Conservation (phyloP, 2,888 invertebrate species). For the Macroteleia sp. region DNA sequence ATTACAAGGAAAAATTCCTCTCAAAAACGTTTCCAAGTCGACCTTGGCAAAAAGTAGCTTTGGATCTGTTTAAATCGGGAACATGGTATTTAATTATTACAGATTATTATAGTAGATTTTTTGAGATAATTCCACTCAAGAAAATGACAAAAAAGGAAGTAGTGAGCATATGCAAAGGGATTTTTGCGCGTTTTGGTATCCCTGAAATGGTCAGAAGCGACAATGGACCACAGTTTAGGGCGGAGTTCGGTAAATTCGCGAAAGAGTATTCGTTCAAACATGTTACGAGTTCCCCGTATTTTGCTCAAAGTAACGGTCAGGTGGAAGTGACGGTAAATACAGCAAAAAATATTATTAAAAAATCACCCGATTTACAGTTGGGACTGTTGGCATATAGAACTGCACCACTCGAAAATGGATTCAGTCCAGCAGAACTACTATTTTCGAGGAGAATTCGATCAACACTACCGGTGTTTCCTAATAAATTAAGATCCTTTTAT, state of each 20-base stretch:
- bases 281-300: slow-evolving; percentile 10
- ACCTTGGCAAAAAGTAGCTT: too few species aligned
- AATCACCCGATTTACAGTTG: not conserved
- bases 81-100: slow-evolving; percentile 4
- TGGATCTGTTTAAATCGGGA: slow-evolving; percentile 7
- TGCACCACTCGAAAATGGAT: not conserved
- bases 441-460: slow-evolving; percentile 4
- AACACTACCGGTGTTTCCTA: too few species aligned
- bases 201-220: not conserved
- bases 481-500: too few species aligned
- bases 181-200: slow-evolving; percentile 2
- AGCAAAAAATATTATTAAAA: slow-evolving; percentile 1
- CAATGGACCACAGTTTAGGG: slow-evolving; percentile 7
- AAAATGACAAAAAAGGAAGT: not conserved
- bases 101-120: slow-evolving; percentile 4
- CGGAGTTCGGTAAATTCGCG: slow-evolving; percentile 1
- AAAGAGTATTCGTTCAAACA: not conserved
- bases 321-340: not conserved
- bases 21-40: not conserved
- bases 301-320: slow-evolving; percentile 13
- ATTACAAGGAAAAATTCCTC: not conserved
- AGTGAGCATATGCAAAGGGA: slow-evolving; percentile 2
- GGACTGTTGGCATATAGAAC: slow-evolving; percentile 2
- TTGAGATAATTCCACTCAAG: slow-evolving; percentile 1
- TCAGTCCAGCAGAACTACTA: not conserved